phyloP scores from a whole-genome alignment of 2,113 vertebrate species.

The Echinops telfairi region DNA sequence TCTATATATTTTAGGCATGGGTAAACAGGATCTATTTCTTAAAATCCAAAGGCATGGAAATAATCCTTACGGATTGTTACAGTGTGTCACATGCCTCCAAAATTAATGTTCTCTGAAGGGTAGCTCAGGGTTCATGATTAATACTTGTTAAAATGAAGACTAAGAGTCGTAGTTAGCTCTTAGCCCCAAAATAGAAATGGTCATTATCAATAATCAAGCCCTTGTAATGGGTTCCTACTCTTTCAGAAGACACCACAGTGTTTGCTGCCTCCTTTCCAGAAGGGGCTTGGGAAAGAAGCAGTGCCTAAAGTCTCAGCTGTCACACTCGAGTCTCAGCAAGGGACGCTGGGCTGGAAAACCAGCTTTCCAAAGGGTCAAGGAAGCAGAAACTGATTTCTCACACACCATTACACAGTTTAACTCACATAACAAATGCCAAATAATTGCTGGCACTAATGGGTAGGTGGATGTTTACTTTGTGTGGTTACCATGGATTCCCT shows the following conservation, averaged over 20 bases:
- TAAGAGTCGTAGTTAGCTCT: slow-evolving; percentile 51
- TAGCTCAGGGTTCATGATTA: slow-evolving; percentile 61
- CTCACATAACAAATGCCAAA: slow-evolving; percentile 79
- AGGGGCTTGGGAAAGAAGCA: not conserved
- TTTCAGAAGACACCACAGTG: not conserved
- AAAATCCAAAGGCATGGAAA: slow-evolving; percentile 52
- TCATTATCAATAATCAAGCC: slow-evolving; percentile 71
- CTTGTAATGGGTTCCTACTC: slow-evolving; percentile 39
- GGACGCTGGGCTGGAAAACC: slow-evolving; percentile 55
- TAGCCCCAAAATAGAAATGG: slow-evolving; percentile 72
- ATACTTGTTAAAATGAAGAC: slow-evolving; percentile 58
- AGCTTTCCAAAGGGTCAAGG: slow-evolving; percentile 73
- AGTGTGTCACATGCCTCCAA: slow-evolving; percentile 31
- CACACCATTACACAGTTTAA: slow-evolving; percentile 77
- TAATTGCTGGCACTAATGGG: slow-evolving; percentile 71
- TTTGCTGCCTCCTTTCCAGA: slow-evolving; percentile 57
- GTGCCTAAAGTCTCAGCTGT: slow-evolving; percentile 55
- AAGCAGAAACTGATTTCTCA: slow-evolving; percentile 80
- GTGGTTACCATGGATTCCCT: slow-evolving; percentile 78
- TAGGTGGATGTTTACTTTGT: slow-evolving; percentile 74
- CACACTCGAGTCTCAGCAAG: slow-evolving; percentile 39
- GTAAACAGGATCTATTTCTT: slow-evolving; percentile 53
- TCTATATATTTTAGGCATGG: slow-evolving; percentile 32
- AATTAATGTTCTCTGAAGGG: slow-evolving; percentile 49
- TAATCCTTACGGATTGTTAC: slow-evolving; percentile 12